phyloP scores from a whole-genome alignment of 1,140 invertebrate species.

The Drosophila ficusphila region DNA sequence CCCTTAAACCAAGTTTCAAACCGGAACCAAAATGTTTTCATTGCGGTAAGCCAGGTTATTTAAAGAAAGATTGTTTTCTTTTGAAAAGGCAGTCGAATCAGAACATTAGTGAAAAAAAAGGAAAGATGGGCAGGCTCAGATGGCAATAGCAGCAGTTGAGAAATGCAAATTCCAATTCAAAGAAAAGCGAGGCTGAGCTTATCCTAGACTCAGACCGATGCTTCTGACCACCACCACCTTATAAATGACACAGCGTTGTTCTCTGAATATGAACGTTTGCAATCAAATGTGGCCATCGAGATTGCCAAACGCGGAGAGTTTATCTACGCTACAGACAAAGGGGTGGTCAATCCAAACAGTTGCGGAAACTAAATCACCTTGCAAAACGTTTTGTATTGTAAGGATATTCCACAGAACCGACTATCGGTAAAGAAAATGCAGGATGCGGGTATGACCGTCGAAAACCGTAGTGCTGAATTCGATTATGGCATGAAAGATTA shows the following conservation, averaged over 20 bases:
- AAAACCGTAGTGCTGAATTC: conserved; percentile 14
- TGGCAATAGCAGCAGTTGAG: conserved; percentile 12
- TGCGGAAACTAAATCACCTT: conserved; percentile 15
- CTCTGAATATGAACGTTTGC: conserved; percentile 26
- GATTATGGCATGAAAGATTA: conserved; percentile 26
- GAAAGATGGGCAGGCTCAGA: conserved; percentile 19
- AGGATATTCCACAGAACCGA: conserved; percentile 31
- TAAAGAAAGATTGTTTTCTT: conserved; percentile 57
- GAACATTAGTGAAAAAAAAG: conserved; percentile 7
- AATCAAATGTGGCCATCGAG: conserved; percentile 6
- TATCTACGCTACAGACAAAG: conserved; percentile 31
- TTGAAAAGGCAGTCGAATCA: conserved; percentile 38
- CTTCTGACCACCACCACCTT: conserved; percentile 79
- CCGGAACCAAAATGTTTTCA: conserved; percentile 53
- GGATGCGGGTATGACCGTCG: conserved; percentile 15
- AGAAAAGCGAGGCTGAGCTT: conserved; percentile 43
- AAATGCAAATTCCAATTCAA: conserved; percentile 5
- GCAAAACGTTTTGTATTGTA: conserved; percentile 24
- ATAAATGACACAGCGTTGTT: conserved; percentile 67
- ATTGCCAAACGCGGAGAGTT: conserved; percentile 24
- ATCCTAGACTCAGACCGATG: conserved; percentile 77
- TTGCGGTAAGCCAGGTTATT: conserved; percentile 60
- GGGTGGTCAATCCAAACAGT: conserved; percentile 16
- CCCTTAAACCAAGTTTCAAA: conserved; percentile 19
- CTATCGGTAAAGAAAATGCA: conserved; percentile 37